Percentiles rank a stretch among this genome's conserved stretches.
These are phyloP conservation scores for Calameuta pallipes DNA, from an alignment of 2,888 invertebrate genomes.

Conservation along the genomic window DNA sequence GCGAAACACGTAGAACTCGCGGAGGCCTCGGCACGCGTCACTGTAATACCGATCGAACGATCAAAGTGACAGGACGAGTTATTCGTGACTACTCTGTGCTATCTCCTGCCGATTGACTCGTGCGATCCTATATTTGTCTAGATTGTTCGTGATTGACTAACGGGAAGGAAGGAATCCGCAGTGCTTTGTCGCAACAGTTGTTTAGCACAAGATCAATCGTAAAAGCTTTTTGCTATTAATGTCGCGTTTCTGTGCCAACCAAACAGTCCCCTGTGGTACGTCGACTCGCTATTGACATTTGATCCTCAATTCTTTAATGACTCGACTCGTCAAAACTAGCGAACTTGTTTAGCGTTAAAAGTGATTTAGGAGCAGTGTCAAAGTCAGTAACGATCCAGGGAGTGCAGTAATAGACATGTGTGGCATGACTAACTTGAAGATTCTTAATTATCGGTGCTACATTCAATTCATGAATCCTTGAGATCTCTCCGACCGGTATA, in stretches of 20 bases:
- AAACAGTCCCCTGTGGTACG: not conserved
- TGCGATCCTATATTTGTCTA: not conserved
- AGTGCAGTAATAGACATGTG: not conserved
- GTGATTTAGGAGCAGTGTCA: not conserved
- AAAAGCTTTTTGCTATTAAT: conserved; percentile 28
- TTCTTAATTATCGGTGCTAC: not conserved
- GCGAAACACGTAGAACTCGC: not conserved
- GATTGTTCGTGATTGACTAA: not conserved
- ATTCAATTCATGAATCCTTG: not conserved
- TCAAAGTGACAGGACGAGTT: not conserved
- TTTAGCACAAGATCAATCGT: conserved; percentile 30
- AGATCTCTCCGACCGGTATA: not conserved
- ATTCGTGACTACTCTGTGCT: not conserved
- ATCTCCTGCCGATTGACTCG: not conserved
- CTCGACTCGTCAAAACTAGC: not conserved
- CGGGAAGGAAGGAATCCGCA: not conserved
- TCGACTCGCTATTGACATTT: not conserved
- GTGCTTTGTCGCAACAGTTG: conserved; percentile 11
- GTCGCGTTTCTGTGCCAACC: conserved; percentile 13
- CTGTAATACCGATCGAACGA: not conserved
- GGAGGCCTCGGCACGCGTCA: not conserved
- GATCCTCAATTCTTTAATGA: not conserved
- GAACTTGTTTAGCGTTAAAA: not conserved
- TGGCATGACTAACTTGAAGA: not conserved
- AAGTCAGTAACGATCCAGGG: not conserved